Evolutionary conservation across 1,140 invertebrate species (phyloP).

Genomic region (Mya arenaria): DNA sequence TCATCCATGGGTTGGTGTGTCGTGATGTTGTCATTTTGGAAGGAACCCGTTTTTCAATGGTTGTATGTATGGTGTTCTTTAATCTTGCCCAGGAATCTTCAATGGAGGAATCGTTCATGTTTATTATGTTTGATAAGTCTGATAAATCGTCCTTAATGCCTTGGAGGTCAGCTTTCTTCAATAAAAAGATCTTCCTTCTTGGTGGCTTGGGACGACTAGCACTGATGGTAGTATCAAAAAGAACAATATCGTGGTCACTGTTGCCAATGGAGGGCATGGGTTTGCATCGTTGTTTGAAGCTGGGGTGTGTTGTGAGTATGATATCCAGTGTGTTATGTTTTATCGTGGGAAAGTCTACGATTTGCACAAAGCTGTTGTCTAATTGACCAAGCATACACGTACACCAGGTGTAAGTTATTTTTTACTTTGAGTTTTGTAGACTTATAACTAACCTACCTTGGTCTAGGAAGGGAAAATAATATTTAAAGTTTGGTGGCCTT

Average conservation of each 20-base stretch:
- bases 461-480: too few species aligned
- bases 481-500: too few species aligned
- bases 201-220: not conserved
- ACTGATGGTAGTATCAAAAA: not conserved
- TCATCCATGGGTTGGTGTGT: constrained; percentile 43
- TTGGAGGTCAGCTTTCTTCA: not conserved
- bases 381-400: too few species aligned
- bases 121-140: not conserved
- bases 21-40: not conserved
- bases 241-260: not conserved
- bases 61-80: not conserved
- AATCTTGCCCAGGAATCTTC: not conserved
- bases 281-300: not conserved
- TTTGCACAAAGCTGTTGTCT: not conserved
- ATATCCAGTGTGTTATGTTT: not conserved
- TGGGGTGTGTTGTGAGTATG: not conserved
- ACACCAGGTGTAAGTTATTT: too few species aligned
- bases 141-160: not conserved
- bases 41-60: constrained; percentile 24
- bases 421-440: too few species aligned
- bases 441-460: too few species aligned
- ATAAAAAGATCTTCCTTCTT: not conserved
- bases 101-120: not conserved
- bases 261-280: not conserved
- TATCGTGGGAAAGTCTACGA: not conserved